A percentile compares a stretch with the other conserved stretches of the same genome.
These are phyloP conservation scores for Drosophila kohkoa DNA, from an alignment of 1,140 invertebrate genomes.

Conservation along the genomic window DNA sequence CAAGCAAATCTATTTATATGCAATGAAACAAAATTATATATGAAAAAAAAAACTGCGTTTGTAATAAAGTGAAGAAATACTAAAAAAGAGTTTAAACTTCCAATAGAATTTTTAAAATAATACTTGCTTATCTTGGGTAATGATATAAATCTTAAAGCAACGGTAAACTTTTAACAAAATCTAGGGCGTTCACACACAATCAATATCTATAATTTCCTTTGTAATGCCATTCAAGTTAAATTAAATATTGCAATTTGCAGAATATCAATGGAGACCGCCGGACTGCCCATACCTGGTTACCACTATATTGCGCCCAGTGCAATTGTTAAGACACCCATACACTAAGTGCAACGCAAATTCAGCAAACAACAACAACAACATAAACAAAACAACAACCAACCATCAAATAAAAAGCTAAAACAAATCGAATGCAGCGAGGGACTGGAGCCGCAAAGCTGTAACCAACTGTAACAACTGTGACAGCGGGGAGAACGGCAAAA, in stretches of 20 bases:
- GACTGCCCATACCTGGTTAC: conserved; percentile 94
- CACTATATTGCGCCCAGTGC: conserved; percentile 96
- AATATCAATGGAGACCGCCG: conserved; percentile 96
- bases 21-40: conserved; percentile 63
- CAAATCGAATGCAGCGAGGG: conserved; percentile 49
- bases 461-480: conserved; percentile 8
- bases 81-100: conserved; percentile 36
- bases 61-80: conserved; percentile 75
- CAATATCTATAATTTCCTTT: background rate
- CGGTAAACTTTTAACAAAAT: no score
- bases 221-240: conserved; percentile 1
- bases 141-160: no score
- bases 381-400: conserved; percentile 36
- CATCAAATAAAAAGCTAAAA: conserved; percentile 35
- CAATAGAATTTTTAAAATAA: conserved; percentile 1
- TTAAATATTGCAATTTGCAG: conserved; percentile 85
- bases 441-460: conserved; percentile 28
- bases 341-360: conserved; percentile 87
- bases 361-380: conserved; percentile 34
- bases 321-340: conserved; percentile 95
- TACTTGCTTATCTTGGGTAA: background rate
- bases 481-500: conserved; percentile 6
- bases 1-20: conserved; percentile 59
- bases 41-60: conserved; percentile 53
- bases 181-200: no score